Conservation (phyloP, 2,888 invertebrate species). For the Drosophila robusta region DNA sequence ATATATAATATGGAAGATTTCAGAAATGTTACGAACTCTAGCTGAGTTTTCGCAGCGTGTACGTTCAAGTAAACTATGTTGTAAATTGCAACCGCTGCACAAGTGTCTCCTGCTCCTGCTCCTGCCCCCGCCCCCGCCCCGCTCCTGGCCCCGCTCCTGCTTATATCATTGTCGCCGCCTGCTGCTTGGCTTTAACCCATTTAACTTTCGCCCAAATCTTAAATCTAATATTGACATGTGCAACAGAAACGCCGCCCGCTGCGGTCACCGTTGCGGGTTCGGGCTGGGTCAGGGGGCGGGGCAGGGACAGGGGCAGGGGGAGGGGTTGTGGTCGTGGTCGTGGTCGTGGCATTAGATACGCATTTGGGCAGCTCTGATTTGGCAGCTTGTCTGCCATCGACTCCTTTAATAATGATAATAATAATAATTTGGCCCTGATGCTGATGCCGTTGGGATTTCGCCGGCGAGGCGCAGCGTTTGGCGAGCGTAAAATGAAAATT, state of each 20-base stretch:
- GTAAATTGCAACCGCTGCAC: constrained; percentile 49
- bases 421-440: constrained; percentile 68
- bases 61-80: constrained; percentile 6
- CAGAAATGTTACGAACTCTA: no score
- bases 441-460: constrained; percentile 61
- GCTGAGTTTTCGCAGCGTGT: no score
- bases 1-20: no score
- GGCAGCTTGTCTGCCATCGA: constrained; percentile 45
- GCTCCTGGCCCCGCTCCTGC: neutral
- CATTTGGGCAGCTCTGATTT: constrained; percentile 59
- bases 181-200: constrained; percentile 59
- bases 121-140: neutral
- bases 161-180: constrained; percentile 9
- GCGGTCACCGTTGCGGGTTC: constrained; percentile 12
- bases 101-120: constrained; percentile 20
- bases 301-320: constrained; percentile 9
- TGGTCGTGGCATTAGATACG: constrained; percentile 53
- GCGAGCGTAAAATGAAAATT: constrained; percentile 72
- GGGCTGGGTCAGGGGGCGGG: neutral
- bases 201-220: constrained; percentile 69
- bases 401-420: constrained; percentile 66
- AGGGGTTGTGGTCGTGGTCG: no score
- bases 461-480: constrained; percentile 1
- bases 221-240: constrained; percentile 77
- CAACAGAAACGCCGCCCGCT: constrained; percentile 46